Evolutionary conservation across 2,113 vertebrate species (phyloP).

Genomic region (Ictalurus furcatus): DNA sequence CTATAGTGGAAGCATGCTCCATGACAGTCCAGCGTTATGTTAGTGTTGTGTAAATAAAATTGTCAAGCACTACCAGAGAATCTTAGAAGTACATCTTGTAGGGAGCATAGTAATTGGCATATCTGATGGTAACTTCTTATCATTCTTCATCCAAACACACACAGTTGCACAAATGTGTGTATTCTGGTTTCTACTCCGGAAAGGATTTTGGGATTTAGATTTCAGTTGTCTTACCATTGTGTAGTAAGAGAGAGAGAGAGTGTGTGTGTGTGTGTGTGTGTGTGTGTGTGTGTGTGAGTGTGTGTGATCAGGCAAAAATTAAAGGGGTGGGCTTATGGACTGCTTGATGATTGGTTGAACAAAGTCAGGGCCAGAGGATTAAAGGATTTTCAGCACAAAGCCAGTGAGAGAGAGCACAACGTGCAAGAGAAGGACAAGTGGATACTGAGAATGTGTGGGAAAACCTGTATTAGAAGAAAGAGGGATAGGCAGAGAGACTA

Average conservation of each 20-base stretch:
- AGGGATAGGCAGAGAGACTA: conserved; percentile 32
- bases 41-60: background rate
- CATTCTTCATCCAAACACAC: background rate
- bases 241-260: background rate
- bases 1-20: no score
- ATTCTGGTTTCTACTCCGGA: background rate
- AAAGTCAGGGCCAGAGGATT: conserved; percentile 80
- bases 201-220: background rate
- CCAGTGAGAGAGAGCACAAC: conserved; percentile 48
- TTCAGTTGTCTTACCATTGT: background rate
- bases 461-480: background rate
- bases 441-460: background rate
- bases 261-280: background rate
- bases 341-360: conserved; percentile 71
- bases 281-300: conserved; percentile 11
- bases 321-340: conserved; percentile 76
- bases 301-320: conserved; percentile 56
- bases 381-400: conserved; percentile 88
- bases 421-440: background rate
- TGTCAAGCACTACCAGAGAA: background rate
- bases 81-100: background rate
- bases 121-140: background rate
- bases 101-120: background rate
- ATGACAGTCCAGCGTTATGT: background rate
- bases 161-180: background rate